A percentile compares a stretch with the other conserved stretches of the same genome.
These are phyloP conservation scores for Myzus persicae DNA, from an alignment of 1,140 invertebrate genomes.

Conservation along the genomic window DNA sequence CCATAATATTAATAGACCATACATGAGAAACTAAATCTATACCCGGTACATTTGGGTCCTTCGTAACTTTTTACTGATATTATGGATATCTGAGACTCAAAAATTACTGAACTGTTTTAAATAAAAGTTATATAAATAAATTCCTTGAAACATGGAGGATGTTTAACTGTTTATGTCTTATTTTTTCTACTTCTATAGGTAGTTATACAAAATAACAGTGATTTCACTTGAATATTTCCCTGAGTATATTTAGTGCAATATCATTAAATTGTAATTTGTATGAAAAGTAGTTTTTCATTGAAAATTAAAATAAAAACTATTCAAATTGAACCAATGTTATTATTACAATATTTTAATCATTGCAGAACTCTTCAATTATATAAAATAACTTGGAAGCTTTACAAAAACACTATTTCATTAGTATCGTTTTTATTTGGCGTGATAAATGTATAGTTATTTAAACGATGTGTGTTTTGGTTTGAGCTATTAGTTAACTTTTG, in stretches of 20 bases:
- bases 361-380: background rate
- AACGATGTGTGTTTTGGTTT: background rate
- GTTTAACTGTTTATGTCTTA: too few species aligned
- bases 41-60: background rate
- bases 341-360: background rate
- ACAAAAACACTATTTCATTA: conserved; percentile 47
- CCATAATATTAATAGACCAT: background rate
- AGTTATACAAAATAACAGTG: too few species aligned
- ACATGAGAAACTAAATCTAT: background rate
- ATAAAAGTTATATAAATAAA: too few species aligned
- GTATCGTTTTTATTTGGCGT: background rate
- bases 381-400: conserved; percentile 24
- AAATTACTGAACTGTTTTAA: too few species aligned
- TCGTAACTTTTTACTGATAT: too few species aligned
- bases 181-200: too few species aligned
- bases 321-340: background rate
- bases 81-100: too few species aligned
- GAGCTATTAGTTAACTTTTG: background rate
- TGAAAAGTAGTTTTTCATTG: background rate
- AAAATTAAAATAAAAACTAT: background rate
- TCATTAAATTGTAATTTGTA: background rate
- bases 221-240: too few species aligned
- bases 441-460: background rate
- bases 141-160: too few species aligned
- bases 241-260: background rate